A percentile compares a stretch with the other conserved stretches of the same genome.
phyloP scores from a whole-genome alignment of 2,888 invertebrate genomes.

The Orthosia gothica region DNA sequence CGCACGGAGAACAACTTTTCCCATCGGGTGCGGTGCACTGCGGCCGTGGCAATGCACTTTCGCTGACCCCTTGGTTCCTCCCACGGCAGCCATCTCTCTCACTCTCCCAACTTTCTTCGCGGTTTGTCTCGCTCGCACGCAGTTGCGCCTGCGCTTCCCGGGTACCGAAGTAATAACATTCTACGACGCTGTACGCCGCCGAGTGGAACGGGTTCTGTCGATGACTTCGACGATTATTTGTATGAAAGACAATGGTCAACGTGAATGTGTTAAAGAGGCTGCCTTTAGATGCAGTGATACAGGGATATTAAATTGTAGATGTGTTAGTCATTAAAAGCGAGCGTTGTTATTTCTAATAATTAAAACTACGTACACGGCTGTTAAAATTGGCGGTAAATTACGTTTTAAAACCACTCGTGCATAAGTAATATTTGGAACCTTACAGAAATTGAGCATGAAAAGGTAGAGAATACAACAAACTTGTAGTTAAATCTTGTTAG shows the following conservation, averaged over 20 bases:
- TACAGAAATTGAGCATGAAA: not conserved
- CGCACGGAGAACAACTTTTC: slow-evolving; percentile 85
- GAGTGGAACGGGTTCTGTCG: slow-evolving; percentile 91
- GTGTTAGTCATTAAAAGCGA: slow-evolving; percentile 30
- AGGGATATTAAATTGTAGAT: slow-evolving; percentile 45
- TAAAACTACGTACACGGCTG: slow-evolving; percentile 11
- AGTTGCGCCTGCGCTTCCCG: slow-evolving; percentile 89
- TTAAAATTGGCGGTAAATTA: slow-evolving; percentile 1
- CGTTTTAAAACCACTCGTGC: not conserved
- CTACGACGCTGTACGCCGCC: slow-evolving; percentile 90
- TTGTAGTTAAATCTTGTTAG: slow-evolving; percentile 64
- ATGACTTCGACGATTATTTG: slow-evolving; percentile 89
- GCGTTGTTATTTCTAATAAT: slow-evolving; percentile 9
- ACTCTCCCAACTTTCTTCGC: slow-evolving; percentile 82
- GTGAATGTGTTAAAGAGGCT: slow-evolving; percentile 78
- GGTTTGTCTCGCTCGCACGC: slow-evolving; percentile 79
- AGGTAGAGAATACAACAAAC: slow-evolving; percentile 36
- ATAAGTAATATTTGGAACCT: not conserved
- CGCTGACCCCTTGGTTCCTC: slow-evolving; percentile 90
- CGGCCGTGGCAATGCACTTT: slow-evolving; percentile 91
- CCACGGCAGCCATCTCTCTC: slow-evolving; percentile 85
- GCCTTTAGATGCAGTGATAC: slow-evolving; percentile 68
- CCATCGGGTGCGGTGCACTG: slow-evolving; percentile 87
- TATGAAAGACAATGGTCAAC: slow-evolving; percentile 87
- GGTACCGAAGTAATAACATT: slow-evolving; percentile 89